Percentiles rank a stretch among this genome's conserved stretches.
Evolutionary conservation across 2,797 vertebrate species (phyloP).

Genomic region (Odontamblyopus rebecca): DNA sequence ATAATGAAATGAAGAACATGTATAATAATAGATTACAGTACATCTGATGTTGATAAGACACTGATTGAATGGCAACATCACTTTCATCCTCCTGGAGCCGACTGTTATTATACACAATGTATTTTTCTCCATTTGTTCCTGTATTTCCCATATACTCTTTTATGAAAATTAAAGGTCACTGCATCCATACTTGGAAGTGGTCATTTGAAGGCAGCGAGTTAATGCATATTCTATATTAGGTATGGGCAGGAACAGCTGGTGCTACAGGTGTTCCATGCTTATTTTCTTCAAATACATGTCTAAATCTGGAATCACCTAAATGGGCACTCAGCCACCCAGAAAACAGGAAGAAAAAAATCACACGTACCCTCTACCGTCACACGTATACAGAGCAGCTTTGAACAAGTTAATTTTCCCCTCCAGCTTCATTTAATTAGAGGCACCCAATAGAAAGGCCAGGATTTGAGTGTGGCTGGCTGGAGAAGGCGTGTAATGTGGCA

Average conservation of each 20-base stretch:
- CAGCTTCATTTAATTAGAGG: constrained; percentile 74
- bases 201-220: neutral
- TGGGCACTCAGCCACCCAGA: constrained; percentile 1
- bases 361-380: neutral
- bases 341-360: neutral
- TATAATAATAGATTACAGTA: too few relatives aligned
- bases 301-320: constrained; percentile 7
- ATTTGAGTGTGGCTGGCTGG: constrained; percentile 58
- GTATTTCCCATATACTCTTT: neutral
- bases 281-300: constrained; percentile 19
- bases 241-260: constrained; percentile 15
- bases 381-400: constrained; percentile 26
- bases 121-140: neutral
- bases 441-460: constrained; percentile 61
- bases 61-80: too few relatives aligned
- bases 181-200: constrained; percentile 12
- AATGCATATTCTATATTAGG: neutral
- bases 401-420: constrained; percentile 61
- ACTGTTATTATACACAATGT: too few relatives aligned
- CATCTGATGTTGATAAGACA: too few relatives aligned
- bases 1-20: too few relatives aligned
- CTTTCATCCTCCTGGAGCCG: too few relatives aligned
- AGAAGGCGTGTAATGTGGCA: constrained; percentile 58
- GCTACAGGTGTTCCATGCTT: constrained; percentile 22
- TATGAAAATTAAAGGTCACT: neutral